Percentiles rank a stretch among this genome's conserved stretches.
Conservation (phyloP, 2,888 invertebrate genomes). For the Diabrotica balteata region DNA sequence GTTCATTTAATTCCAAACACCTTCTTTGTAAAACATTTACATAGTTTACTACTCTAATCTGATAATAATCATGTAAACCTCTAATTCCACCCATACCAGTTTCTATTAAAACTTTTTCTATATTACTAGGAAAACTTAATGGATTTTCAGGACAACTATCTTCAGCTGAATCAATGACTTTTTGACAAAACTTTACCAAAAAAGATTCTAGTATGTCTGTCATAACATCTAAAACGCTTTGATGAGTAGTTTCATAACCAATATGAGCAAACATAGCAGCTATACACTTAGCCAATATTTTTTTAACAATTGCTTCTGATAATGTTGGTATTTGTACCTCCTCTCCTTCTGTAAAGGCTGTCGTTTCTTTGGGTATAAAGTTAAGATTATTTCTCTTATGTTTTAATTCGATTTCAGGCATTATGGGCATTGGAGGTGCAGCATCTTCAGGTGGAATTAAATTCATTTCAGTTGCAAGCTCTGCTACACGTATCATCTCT, state of each 20-base stretch:
- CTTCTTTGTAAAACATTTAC: constrained; percentile 50
- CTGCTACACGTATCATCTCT: constrained; percentile 53
- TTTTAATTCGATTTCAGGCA: constrained; percentile 46
- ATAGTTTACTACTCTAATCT: constrained; percentile 57
- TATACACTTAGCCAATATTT: constrained; percentile 61
- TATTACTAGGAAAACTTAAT: constrained; percentile 64
- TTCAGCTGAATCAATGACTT: constrained; percentile 64
- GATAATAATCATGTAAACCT: constrained; percentile 67
- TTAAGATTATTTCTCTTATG: constrained; percentile 51
- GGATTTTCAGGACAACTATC: constrained; percentile 59
- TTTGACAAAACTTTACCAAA: constrained; percentile 60
- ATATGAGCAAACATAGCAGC: constrained; percentile 63
- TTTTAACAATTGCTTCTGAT: constrained; percentile 51
- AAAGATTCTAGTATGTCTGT: constrained; percentile 63
- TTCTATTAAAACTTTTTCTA: constrained; percentile 69
- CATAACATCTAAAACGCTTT: constrained; percentile 61
- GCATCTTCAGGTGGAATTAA: constrained; percentile 53
- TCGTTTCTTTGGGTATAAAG: constrained; percentile 51
- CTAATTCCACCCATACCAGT: constrained; percentile 67
- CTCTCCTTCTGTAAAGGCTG: constrained; percentile 41
- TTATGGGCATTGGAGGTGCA: constrained; percentile 50
- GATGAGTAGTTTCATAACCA: constrained; percentile 63
- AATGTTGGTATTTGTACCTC: constrained; percentile 53
- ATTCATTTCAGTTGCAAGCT: constrained; percentile 52
- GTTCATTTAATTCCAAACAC: constrained; percentile 50